Evolutionary conservation across 1,140 invertebrate species (phyloP).

Genomic region (Drosophila punjabiensis): DNA sequence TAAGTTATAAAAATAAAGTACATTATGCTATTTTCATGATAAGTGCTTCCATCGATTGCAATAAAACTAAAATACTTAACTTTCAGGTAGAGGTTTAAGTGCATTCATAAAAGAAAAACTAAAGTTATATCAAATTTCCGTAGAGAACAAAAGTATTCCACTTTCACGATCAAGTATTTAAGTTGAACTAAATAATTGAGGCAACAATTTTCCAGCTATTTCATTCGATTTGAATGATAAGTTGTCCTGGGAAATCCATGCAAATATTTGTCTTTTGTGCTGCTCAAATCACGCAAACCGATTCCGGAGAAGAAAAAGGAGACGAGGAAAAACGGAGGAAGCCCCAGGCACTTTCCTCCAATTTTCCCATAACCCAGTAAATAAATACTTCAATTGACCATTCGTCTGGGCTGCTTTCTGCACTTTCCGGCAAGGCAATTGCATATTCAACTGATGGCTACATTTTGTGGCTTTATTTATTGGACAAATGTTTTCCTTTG

Average conservation of each 20-base stretch:
- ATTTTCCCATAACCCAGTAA: conserved; percentile 5
- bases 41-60: conserved; percentile 1
- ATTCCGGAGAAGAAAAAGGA: conserved; percentile 8
- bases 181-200: background rate
- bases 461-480: conserved; percentile 56
- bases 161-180: background rate
- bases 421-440: conserved; percentile 34
- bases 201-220: conserved; percentile 13
- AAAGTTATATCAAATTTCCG: background rate
- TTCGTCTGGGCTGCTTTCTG: conserved; percentile 21
- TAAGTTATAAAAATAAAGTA: background rate
- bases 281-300: conserved; percentile 14
- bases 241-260: conserved; percentile 2
- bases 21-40: background rate
- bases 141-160: background rate
- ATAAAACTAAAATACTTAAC: background rate
- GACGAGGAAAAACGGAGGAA: background rate
- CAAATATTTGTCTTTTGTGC: conserved; percentile 18
- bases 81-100: background rate
- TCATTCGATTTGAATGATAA: conserved; percentile 2
- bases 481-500: conserved; percentile 50
- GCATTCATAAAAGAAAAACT: background rate
- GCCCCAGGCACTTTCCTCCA: conserved; percentile 5
- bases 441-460: conserved; percentile 26
- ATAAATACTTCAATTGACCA: conserved; percentile 41